Conservation (phyloP, 1,140 invertebrate species). For the Orussus abietinus region DNA sequence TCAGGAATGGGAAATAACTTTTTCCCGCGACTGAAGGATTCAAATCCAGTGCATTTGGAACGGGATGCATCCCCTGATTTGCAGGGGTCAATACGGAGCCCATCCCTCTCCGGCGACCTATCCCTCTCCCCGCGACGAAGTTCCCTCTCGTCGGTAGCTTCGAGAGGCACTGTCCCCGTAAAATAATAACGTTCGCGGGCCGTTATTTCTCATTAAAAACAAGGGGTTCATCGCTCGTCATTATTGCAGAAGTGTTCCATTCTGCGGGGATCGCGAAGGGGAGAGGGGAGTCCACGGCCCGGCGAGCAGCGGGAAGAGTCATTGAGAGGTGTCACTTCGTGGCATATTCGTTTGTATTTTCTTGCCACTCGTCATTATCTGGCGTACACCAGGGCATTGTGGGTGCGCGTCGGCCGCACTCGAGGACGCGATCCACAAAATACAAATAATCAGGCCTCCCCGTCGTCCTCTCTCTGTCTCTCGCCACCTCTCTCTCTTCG, state of each 20-base stretch:
- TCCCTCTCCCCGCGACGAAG: too few relatives aligned
- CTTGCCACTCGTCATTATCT: conserved; percentile 48
- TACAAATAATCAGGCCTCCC: conserved; percentile 46
- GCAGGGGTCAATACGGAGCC: too few relatives aligned
- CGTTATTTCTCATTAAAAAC: conserved; percentile 49
- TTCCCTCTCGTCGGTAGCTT: too few relatives aligned
- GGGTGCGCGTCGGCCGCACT: conserved; percentile 41
- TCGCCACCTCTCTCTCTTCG: not conserved
- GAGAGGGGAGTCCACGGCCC: conserved; percentile 27
- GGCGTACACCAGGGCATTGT: conserved; percentile 36
- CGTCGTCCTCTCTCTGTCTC: conserved; percentile 12
- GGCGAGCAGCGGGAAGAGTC: conserved; percentile 37
- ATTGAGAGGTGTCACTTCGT: conserved; percentile 56
- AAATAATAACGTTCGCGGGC: conserved; percentile 1
- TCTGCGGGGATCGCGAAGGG: conserved; percentile 15
- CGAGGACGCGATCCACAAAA: conserved; percentile 43
- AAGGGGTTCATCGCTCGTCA: conserved; percentile 48
- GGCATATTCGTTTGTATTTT: conserved; percentile 54
- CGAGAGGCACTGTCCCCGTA: not conserved
- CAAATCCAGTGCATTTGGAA: too few relatives aligned
- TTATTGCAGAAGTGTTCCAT: conserved; percentile 43
- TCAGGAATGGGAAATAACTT: too few relatives aligned
- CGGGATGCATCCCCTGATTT: too few relatives aligned
- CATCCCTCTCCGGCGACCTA: too few relatives aligned
- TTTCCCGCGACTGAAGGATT: too few relatives aligned